Base-by-base conservation (phyloP, 2,888 invertebrate genomes). In the Autographa gamma region DNA sequence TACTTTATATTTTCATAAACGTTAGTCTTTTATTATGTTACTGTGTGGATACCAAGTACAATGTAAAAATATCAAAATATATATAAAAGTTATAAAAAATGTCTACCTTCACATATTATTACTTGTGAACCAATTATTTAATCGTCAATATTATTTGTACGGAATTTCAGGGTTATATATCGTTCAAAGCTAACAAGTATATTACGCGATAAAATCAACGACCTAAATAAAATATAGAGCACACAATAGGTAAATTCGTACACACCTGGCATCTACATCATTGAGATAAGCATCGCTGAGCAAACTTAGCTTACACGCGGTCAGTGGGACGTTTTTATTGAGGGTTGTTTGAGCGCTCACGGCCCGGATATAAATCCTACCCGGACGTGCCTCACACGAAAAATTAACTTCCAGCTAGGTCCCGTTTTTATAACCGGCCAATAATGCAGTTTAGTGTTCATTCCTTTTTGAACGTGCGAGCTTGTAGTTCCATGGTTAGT, bases 361-460 rank as follows among this genome's bases (percentile, higher is more conserved):
- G 91, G 77, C 68, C 80, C 77, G 81, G 81, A 85, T 88, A 92
- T 93, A 92, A 93, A 92, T 92, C 90, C 83, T 73, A 75, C 74
- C 81, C 82, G 85, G 83, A 86, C 89, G 91, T 91, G 89, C 84
- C 84, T 86, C 79, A 83, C 87, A 90, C 88, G 88, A 92, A 91
- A 91, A 92, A 92, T 91, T 92, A 90, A 91, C 89, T 90, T 82
- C 82, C 77, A 79, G 84, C 88, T 77, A 87, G 88, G 88, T 88
- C 82, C 86, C 78, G 85, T 89, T 91, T 91, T 89, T 89, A 90
- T 86, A 81, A 84, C 81, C 54, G 80, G 80, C 84, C 86, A 86
- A 89, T 90, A 90, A 88, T 86, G 85, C 85, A 86, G 83, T 88
- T 88, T 85, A 86, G 83, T 85, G 85, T 81, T 84, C 87, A 84